phyloP scores from a whole-genome alignment of 1,140 invertebrate genomes.

The Meloidogyne floridensis region DNA sequence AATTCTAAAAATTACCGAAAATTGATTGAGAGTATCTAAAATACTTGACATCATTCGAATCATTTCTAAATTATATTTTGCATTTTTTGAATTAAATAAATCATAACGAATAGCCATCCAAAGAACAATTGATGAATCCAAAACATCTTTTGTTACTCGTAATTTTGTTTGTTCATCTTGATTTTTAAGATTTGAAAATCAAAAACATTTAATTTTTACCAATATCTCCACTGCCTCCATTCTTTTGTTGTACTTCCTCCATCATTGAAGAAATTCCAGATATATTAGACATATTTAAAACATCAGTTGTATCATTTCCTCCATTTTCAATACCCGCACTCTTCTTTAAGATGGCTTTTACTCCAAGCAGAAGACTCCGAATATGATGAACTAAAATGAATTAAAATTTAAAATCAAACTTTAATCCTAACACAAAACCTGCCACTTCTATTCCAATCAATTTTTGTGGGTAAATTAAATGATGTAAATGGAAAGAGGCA shows the following conservation, averaged over 20 bases:
- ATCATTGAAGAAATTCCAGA: constrained; percentile 19
- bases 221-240: background rate
- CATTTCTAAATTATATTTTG: constrained; percentile 26
- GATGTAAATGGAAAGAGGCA: constrained; percentile 36
- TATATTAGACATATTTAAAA: constrained; percentile 10
- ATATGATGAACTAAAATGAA: constrained; percentile 29
- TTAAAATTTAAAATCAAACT: background rate
- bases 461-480: constrained; percentile 32
- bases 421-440: constrained; percentile 1
- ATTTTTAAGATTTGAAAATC: constrained; percentile 24
- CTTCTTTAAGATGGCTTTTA: constrained; percentile 17
- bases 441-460: constrained; percentile 26
- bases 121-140: constrained; percentile 38
- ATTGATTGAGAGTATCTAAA: constrained; percentile 28
- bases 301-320: constrained; percentile 22
- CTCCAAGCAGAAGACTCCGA: constrained; percentile 26
- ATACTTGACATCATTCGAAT: constrained; percentile 22
- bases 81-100: constrained; percentile 22
- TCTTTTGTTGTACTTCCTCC: background rate
- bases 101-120: constrained; percentile 37
- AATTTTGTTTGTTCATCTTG: constrained; percentile 6
- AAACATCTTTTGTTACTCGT: constrained; percentile 27
- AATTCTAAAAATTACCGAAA: constrained; percentile 26
- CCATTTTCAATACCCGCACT: constrained; percentile 10
- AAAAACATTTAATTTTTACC: constrained; percentile 24